Evolutionary conservation across 2,888 invertebrate genomes (phyloP).

Genomic region (Cheilosia impressa): DNA sequence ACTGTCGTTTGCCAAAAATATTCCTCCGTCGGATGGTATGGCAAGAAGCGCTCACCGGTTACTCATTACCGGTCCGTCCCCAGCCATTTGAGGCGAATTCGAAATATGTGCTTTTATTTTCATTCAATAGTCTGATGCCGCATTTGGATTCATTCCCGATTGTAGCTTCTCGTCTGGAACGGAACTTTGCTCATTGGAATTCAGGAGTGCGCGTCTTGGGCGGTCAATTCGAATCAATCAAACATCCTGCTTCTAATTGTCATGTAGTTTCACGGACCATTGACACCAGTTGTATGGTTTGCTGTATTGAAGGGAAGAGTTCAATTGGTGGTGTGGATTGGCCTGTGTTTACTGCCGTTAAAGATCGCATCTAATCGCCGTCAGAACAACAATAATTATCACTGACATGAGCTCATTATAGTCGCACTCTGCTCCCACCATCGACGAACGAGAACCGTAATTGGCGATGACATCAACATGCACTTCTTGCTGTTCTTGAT

Average conservation of each 20-base stretch:
- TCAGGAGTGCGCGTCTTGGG: constrained; percentile 42
- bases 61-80: constrained; percentile 7
- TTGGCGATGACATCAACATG: constrained; percentile 24
- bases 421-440: neutral
- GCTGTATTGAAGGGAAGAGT: neutral
- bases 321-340: constrained; percentile 1
- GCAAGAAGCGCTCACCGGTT: neutral
- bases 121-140: constrained; percentile 33
- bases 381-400: constrained; percentile 5
- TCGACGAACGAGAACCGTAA: constrained; percentile 19
- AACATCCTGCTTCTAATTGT: constrained; percentile 54
- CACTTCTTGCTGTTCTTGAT: constrained; percentile 20
- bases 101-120: constrained; percentile 50
- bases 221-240: constrained; percentile 58
- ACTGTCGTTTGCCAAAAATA: constrained; percentile 30
- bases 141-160: constrained; percentile 11
- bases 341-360: neutral
- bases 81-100: constrained; percentile 1
- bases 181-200: constrained; percentile 53
- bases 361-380: constrained; percentile 22
- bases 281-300: constrained; percentile 27
- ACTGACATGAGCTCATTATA: constrained; percentile 4
- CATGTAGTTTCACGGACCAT: constrained; percentile 35
- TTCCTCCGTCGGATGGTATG: constrained; percentile 4
- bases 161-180: constrained; percentile 16